phyloP scores from a whole-genome alignment of 2,888 invertebrate genomes.

The Mythimna loreyi region DNA sequence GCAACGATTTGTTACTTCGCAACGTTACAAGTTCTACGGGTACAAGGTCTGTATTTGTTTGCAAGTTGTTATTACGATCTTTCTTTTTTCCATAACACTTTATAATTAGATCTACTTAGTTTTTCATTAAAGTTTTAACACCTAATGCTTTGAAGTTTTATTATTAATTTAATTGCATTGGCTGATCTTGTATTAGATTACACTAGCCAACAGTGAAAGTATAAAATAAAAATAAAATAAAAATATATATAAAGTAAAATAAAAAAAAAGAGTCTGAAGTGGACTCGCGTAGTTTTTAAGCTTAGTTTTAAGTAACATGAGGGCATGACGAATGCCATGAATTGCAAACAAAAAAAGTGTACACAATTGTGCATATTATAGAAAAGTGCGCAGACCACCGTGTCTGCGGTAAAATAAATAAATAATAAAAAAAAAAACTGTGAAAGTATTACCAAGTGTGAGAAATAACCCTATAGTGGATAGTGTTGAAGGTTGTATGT shows the following conservation, averaged over 20 bases:
- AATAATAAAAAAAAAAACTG: no score
- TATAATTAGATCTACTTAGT: background rate
- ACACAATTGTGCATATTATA: no score
- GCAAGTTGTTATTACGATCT: background rate
- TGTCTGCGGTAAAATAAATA: no score
- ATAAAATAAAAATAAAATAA: no score
- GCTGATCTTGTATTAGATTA: background rate
- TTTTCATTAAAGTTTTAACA: conserved; percentile 38
- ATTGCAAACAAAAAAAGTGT: no score
- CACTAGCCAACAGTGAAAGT: background rate
- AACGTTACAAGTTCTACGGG: background rate
- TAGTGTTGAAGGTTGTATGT: background rate
- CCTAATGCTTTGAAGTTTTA: conserved; percentile 32
- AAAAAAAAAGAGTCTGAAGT: no score
- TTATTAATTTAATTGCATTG: conserved; percentile 7
- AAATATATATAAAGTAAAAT: no score
- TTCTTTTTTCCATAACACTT: background rate
- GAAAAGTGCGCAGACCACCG: no score
- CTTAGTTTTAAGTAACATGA: no score
- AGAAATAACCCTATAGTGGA: background rate
- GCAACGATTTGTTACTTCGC: background rate
- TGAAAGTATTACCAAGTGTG: background rate
- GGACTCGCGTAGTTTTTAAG: no score
- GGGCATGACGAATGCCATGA: no score
- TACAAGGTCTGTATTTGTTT: background rate